Conservation (phyloP, 2,888 invertebrate genomes). For the Chaetoderma sp. region DNA sequence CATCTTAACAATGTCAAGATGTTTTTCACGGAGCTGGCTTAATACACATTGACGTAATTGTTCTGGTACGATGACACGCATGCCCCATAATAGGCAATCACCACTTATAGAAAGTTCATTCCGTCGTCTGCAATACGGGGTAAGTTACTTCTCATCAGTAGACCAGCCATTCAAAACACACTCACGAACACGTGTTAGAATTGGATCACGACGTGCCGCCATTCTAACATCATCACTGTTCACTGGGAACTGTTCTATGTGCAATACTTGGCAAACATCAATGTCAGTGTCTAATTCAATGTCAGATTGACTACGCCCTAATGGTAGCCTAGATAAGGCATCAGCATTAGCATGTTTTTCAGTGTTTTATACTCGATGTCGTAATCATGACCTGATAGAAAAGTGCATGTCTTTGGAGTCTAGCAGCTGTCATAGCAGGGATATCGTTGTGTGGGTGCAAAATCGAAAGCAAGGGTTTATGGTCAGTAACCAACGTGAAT, state of each 20-base stretch:
- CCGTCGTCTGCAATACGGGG: not conserved
- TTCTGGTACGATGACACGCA: constrained; percentile 1
- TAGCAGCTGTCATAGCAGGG: not conserved
- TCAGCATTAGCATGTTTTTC: constrained; percentile 6
- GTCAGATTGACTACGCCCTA: not conserved
- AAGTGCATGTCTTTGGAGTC: not conserved
- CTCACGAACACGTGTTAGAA: not conserved
- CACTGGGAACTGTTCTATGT: not conserved
- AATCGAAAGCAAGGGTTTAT: not conserved
- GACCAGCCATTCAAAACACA: not conserved
- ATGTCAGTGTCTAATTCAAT: constrained; percentile 4
- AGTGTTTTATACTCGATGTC: not conserved
- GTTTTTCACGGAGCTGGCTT: not conserved
- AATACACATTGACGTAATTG: not conserved
- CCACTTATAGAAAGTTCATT: not conserved
- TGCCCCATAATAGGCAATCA: constrained; percentile 3
- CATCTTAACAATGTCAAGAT: constrained; percentile 72
- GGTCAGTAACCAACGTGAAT: not conserved
- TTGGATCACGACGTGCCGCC: not conserved
- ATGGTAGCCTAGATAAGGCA: not conserved
- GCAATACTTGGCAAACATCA: not conserved
- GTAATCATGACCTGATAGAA: not conserved
- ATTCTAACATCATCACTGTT: not conserved
- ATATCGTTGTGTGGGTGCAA: not conserved
- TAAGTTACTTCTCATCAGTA: not conserved